A percentile compares a stretch with the other conserved stretches of the same genome.
These are phyloP conservation scores for Coleophora deauratella DNA, from an alignment of 2,888 invertebrate species.

Conservation along the genomic window DNA sequence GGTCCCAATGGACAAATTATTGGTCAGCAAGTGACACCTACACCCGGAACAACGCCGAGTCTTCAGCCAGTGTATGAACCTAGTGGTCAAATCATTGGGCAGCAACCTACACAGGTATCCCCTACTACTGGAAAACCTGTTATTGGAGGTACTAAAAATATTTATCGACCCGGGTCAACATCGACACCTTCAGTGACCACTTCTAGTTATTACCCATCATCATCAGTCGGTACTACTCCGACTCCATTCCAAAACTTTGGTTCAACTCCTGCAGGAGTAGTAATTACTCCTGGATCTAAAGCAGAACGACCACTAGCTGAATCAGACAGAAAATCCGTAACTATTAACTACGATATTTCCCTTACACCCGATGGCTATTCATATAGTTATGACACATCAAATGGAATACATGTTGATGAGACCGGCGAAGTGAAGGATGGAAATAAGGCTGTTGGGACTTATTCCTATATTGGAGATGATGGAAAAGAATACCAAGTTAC, in stretches of 20 bases:
- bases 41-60: not conserved
- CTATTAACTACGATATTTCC: slow-evolving; percentile 40
- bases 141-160: not conserved
- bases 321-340: slow-evolving; percentile 40
- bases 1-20: not conserved
- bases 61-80: not conserved
- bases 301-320: slow-evolving; percentile 37
- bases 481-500: slow-evolving; percentile 45
- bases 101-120: not conserved
- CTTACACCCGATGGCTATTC: slow-evolving; percentile 43
- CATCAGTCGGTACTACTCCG: slow-evolving; percentile 2
- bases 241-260: not conserved
- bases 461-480: slow-evolving; percentile 57
- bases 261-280: not conserved
- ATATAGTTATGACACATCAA: slow-evolving; percentile 54
- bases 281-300: slow-evolving; percentile 1
- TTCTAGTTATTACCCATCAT: slow-evolving; percentile 1
- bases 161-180: not conserved
- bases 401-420: slow-evolving; percentile 56
- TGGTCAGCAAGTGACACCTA: not conserved
- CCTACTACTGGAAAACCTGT: not conserved
- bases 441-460: slow-evolving; percentile 46
- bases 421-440: slow-evolving; percentile 45
- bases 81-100: not conserved
- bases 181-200: slow-evolving; percentile 1